Percentiles rank a stretch among this genome's conserved stretches.
Evolutionary conservation across 2,888 invertebrate species (phyloP).

Genomic region (Polydrusus tereticollis): DNA sequence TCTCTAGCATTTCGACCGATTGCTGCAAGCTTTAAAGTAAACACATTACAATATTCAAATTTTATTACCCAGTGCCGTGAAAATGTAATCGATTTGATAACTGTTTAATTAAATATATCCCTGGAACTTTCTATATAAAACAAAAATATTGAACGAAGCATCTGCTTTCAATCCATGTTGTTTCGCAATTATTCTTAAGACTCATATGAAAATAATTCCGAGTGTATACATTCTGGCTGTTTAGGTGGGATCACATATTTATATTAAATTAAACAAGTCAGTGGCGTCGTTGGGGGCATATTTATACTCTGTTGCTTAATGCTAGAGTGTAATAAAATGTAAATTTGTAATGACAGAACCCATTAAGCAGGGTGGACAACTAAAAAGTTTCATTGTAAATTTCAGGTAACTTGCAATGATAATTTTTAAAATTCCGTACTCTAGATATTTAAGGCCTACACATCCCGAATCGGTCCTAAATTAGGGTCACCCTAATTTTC

Average conservation of each 20-base stretch:
- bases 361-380: too few relatives aligned
- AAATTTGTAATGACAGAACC: too few relatives aligned
- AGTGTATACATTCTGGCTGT: background rate
- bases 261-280: background rate
- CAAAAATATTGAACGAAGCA: conserved; percentile 3
- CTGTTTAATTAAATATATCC: background rate
- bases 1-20: background rate
- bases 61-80: background rate
- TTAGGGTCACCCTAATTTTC: too few relatives aligned
- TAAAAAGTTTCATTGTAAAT: too few relatives aligned
- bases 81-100: conserved; percentile 8
- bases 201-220: conserved; percentile 5
- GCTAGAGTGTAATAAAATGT: background rate
- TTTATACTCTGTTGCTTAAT: background rate
- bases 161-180: background rate
- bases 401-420: too few relatives aligned
- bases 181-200: background rate
- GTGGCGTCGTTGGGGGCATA: background rate
- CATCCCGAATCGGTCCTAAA: too few relatives aligned
- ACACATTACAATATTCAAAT: background rate
- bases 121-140: background rate
- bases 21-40: background rate
- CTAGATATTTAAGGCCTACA: too few relatives aligned
- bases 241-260: background rate
- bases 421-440: too few relatives aligned